Evolutionary conservation across 2,113 vertebrate genomes (phyloP).

Genomic region (Cinclus cinclus): DNA sequence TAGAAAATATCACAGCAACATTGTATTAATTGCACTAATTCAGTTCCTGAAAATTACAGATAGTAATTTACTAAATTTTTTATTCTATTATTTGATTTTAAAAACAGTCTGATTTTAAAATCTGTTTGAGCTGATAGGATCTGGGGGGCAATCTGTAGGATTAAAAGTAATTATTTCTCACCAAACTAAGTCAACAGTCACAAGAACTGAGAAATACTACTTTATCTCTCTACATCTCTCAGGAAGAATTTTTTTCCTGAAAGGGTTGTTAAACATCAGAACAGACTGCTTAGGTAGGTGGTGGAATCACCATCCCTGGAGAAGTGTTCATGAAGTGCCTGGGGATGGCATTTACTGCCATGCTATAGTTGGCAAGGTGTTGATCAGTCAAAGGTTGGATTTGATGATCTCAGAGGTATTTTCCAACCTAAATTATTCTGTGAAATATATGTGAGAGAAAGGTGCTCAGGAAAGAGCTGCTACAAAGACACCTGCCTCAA

Average conservation of each 20-base stretch:
- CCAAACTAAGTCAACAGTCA: neutral
- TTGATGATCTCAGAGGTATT: neutral
- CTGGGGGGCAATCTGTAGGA: neutral
- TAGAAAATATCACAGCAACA: no score
- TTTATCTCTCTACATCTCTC: neutral
- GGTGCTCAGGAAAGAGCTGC: neutral
- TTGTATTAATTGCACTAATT: neutral
- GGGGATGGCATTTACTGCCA: neutral
- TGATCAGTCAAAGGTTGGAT: neutral
- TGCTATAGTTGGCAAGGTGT: neutral
- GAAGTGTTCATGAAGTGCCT: neutral
- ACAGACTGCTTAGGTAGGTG: neutral
- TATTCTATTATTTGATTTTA: neutral
- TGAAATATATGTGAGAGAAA: neutral
- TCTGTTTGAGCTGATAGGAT: neutral
- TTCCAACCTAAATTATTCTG: neutral
- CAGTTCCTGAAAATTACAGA: neutral
- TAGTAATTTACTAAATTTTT: neutral
- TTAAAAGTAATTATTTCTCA: neutral
- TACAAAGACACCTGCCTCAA: neutral
- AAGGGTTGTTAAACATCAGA: neutral
- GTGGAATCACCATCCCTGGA: neutral
- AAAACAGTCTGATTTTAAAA: neutral
- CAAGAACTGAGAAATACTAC: neutral
- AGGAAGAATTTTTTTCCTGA: neutral